Evolutionary conservation across 2,888 invertebrate species (phyloP).

Genomic region (Oscheius sp.): DNA sequence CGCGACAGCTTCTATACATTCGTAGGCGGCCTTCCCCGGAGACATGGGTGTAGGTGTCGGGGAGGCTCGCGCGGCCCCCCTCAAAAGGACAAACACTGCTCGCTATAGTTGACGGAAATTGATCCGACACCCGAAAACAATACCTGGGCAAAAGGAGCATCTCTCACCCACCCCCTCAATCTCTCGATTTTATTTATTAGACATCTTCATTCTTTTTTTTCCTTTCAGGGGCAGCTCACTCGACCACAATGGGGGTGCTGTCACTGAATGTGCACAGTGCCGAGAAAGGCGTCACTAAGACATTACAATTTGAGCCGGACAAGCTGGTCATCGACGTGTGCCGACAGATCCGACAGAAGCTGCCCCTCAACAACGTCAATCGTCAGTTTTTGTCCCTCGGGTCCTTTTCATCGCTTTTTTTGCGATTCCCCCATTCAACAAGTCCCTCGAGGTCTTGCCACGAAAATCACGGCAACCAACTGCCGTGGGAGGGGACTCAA

Average conservation of each 20-base stretch:
- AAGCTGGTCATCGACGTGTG: constrained; percentile 96
- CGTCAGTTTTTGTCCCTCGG: constrained; percentile 84
- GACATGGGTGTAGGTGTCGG: neutral
- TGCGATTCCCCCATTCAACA: constrained; percentile 14
- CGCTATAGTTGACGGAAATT: constrained; percentile 21
- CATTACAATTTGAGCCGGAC: constrained; percentile 94
- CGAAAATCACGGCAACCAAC: constrained; percentile 1
- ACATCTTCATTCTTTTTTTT: neutral
- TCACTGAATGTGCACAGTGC: constrained; percentile 76
- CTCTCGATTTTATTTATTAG: too few species aligned
- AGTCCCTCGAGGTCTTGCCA: constrained; percentile 1
- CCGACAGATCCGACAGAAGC: constrained; percentile 92
- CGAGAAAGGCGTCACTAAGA: constrained; percentile 82
- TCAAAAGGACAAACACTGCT: constrained; percentile 17
- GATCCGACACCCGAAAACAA: neutral
- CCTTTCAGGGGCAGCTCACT: constrained; percentile 29
- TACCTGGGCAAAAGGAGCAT: neutral
- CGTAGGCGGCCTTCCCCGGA: neutral
- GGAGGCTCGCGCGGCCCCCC: constrained; percentile 7
- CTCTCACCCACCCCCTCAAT: neutral
- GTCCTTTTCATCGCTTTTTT: constrained; percentile 72
- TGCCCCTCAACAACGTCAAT: constrained; percentile 77
- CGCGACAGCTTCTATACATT: neutral
- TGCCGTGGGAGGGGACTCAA: neutral
- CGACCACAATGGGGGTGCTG: constrained; percentile 74